Base-by-base conservation (phyloP, 1,140 invertebrate genomes). In the Drosophila leontia region DNA sequence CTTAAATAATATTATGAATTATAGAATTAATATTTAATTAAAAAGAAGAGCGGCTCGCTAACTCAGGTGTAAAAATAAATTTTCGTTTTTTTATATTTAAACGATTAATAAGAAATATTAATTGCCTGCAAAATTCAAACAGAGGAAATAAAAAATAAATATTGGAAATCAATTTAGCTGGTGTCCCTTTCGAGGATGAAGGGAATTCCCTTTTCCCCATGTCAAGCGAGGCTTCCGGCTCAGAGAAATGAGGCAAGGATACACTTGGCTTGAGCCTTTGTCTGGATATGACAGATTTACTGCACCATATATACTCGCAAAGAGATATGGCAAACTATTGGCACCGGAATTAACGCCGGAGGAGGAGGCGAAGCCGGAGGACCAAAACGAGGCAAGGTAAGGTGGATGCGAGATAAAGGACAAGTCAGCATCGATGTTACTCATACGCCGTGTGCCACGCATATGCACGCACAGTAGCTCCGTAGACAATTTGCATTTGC, bases 251-350 rank as follows among this genome's bases (percentile, higher is more conserved):
- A 32, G 26, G n/a, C 11, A 26, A 32, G 37, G 26, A 19, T 11
- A 26, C 69, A 53, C 44, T 71, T 59, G 78, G 80, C 53, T 75
- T 79, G 50, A 70, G 63, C 71, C 76, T 91, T 78, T 84, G 78
- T 80, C 69, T 76, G 59, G 70, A 87, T 80, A 82, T 91, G 87
- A 79, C 70, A 74, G 85, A 90, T 72, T 77, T 92, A 84, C 65
- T 91, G 79, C 80, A 75, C 60, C 82, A 92, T 76, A 85, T 92
- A 82, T 91, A 78, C 76, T 72, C 77, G 82, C 80, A 3, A 19
- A 92, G 62, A 83, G 82, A 59, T 92, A 92, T 61, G 76, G 67
- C 61, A 91, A 92, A 76, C 80, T 92, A 71, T 72, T 92, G 64
- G 88, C 83, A 35, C 42, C 69, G 37, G 70, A 87, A 76, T 79